Conservation (phyloP, 2,113 vertebrate genomes). For the Geothlypis trichas region DNA sequence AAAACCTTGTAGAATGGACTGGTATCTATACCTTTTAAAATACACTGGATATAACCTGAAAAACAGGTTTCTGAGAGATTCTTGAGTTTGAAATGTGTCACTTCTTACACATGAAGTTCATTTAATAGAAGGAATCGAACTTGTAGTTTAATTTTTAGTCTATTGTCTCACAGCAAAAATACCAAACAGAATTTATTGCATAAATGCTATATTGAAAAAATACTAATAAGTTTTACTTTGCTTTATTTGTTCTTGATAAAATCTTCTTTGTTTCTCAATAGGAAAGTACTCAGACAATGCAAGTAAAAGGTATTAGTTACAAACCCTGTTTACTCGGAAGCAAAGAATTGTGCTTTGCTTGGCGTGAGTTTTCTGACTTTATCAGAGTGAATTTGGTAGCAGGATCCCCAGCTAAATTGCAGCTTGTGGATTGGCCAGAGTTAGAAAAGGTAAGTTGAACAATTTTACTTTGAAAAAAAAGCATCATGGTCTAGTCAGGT, state of each 20-base stretch:
- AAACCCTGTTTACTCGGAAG: slow-evolving; percentile 74
- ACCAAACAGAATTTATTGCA: not conserved
- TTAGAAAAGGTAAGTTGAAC: slow-evolving; percentile 70
- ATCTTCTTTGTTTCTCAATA: slow-evolving; percentile 59
- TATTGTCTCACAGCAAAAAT: not conserved
- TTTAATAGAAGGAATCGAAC: not conserved
- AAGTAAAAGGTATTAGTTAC: slow-evolving; percentile 81
- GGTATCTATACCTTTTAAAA: not conserved
- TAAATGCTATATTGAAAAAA: not conserved
- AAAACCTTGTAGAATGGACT: not conserved
- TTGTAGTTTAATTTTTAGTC: not conserved
- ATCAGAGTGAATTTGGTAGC: slow-evolving; percentile 78
- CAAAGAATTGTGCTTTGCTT: slow-evolving; percentile 85
- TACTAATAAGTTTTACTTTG: not conserved
- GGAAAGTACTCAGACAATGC: slow-evolving; percentile 75
- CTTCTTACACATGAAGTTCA: not conserved
- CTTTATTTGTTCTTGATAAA: not conserved
- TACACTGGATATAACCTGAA: not conserved
- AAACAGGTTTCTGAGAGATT: not conserved
- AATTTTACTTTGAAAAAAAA: not conserved
- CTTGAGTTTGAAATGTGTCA: not conserved
- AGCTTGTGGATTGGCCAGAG: slow-evolving; percentile 77
- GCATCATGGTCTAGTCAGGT: not conserved
- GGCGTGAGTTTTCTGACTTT: slow-evolving; percentile 76
- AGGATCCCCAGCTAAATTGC: slow-evolving; percentile 81